These are phyloP conservation scores for Phalacrocorax aristotelis DNA, from an alignment of 2,113 vertebrate genomes.

Conservation along the genomic window DNA sequence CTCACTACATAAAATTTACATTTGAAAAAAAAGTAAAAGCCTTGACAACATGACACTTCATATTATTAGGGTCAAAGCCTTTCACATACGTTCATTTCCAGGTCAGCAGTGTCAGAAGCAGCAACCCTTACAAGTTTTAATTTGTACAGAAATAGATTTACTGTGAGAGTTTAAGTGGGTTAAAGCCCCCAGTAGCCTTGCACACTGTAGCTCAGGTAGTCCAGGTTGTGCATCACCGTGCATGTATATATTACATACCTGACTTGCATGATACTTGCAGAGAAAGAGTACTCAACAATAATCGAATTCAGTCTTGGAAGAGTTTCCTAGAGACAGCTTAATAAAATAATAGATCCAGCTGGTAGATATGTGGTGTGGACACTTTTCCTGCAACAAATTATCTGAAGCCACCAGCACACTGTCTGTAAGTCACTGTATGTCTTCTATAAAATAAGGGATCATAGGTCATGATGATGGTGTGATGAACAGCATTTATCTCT, in stretches of 20 bases:
- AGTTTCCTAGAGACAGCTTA: not conserved
- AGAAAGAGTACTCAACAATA: not conserved
- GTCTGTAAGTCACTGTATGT: not conserved
- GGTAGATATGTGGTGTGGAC: not conserved
- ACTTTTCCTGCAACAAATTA: not conserved
- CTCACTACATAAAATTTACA: not conserved
- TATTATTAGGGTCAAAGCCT: not conserved
- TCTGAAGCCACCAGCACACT: not conserved
- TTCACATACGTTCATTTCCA: not conserved
- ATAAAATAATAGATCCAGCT: not conserved
- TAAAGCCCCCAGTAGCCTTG: not conserved
- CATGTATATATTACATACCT: not conserved
- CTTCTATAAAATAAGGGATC: not conserved
- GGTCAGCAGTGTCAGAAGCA: not conserved
- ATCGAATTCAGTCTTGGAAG: not conserved
- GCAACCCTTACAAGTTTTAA: not conserved
- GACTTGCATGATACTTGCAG: not conserved
- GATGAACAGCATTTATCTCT: not conserved
- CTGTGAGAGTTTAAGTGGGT: not conserved
- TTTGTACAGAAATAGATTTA: not conserved
- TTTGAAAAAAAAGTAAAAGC: not conserved
- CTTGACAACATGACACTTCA: not conserved
- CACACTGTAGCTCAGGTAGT: not conserved
- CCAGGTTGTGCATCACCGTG: fast-evolving
- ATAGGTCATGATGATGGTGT: not conserved